Evolutionary conservation across 2,888 invertebrate genomes (phyloP).

Genomic region (Orthonychiurus folsomi): DNA sequence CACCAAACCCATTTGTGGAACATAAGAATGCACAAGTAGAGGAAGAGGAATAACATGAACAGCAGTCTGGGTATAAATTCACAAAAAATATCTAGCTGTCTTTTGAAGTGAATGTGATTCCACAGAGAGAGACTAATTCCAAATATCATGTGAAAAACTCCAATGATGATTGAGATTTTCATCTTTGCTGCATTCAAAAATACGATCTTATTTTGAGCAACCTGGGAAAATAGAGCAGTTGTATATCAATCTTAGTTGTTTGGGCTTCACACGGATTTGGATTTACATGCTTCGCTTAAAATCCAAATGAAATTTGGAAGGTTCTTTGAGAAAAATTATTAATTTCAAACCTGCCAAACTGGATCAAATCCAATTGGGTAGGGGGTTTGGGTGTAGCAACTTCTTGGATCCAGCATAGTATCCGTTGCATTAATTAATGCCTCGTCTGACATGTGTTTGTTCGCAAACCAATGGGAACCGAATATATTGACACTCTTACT

Average conservation of each 20-base stretch:
- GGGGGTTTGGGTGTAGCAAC: conserved; percentile 46
- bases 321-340: not conserved
- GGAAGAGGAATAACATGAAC: conserved; percentile 82
- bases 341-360: conserved; percentile 54
- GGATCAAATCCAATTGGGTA: conserved; percentile 88
- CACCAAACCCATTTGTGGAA: conserved; percentile 99
- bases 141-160: conserved; percentile 92
- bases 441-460: conserved; percentile 13
- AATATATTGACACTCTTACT: conserved; percentile 92
- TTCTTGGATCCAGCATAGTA: conserved; percentile 35
- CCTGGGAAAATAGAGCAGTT: conserved; percentile 43
- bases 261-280: too few species aligned
- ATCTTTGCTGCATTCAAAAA: conserved; percentile 86
- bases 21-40: conserved; percentile 90
- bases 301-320: too few species aligned
- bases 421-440: conserved; percentile 22
- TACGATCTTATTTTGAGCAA: conserved; percentile 72
- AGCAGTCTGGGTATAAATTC: conserved; percentile 94
- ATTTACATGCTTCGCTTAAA: too few species aligned
- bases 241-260: too few species aligned
- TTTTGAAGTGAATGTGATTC: conserved; percentile 74
- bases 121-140: conserved; percentile 79
- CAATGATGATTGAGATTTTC: conserved; percentile 94
- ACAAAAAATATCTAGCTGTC: conserved; percentile 69
- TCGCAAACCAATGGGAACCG: conserved; percentile 73